These are phyloP conservation scores for Caiman crocodilus DNA, from an alignment of 2,797 vertebrate species.

Conservation along the genomic window DNA sequence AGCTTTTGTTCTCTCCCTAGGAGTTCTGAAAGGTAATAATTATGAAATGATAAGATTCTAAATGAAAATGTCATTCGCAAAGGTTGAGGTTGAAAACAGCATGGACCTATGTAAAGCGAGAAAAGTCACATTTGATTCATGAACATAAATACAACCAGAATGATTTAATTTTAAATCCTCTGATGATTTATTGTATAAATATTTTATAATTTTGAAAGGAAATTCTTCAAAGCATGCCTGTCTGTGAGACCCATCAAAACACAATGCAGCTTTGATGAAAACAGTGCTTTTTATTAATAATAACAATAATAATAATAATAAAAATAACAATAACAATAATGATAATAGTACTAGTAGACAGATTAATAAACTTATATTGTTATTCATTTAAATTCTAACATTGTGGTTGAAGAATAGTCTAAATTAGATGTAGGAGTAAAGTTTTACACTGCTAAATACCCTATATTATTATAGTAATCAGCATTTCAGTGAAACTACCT, in stretches of 20 bases:
- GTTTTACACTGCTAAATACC: conserved; percentile 32
- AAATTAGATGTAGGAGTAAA: conserved; percentile 50
- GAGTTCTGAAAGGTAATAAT: conserved; percentile 86
- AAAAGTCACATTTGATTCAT: conserved; percentile 79
- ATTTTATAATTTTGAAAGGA: conserved; percentile 74
- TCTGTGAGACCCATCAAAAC: conserved; percentile 36
- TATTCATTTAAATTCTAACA: conserved; percentile 47
- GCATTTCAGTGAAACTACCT: conserved; percentile 37
- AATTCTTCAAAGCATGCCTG: conserved; percentile 68
- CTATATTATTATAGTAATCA: conserved; percentile 32
- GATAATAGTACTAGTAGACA: conserved; percentile 36
- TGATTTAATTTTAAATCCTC: conserved; percentile 80
- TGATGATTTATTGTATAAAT: conserved; percentile 81
- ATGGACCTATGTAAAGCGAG: conserved; percentile 71
- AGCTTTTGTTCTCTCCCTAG: conserved; percentile 80
- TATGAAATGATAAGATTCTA: conserved; percentile 84
- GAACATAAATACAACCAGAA: conserved; percentile 76
- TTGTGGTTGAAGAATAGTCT: conserved; percentile 29
- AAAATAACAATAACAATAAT: conserved; percentile 73
- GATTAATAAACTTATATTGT: conserved; percentile 73
- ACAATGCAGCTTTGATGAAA: conserved; percentile 55
- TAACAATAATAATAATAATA: conserved; percentile 66
- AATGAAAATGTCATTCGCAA: conserved; percentile 85
- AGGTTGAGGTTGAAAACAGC: conserved; percentile 82
- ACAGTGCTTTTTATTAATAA: conserved; percentile 63